A percentile compares a stretch with the other conserved stretches of the same genome.
Evolutionary conservation across 2,797 vertebrate species (phyloP).

Genomic region (Eospalax fontanierii): DNA sequence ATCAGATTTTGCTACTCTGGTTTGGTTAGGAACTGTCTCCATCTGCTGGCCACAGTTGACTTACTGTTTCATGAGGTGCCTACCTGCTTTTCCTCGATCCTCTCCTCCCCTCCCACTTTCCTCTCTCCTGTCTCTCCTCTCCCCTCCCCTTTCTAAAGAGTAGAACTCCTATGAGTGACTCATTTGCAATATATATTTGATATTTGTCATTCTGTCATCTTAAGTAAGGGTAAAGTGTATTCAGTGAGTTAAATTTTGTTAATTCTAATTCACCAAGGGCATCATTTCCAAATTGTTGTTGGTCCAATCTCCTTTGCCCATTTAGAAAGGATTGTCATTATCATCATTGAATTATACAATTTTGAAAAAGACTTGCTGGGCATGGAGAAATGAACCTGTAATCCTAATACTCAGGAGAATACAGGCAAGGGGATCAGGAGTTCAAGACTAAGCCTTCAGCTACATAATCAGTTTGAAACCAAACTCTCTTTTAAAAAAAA

Average conservation of each 20-base stretch:
- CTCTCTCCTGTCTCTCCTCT: too few relatives aligned
- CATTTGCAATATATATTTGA: slow-evolving; percentile 15
- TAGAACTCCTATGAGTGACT: neutral
- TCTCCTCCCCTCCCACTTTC: too few relatives aligned
- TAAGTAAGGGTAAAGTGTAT: slow-evolving; percentile 39
- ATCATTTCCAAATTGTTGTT: slow-evolving; percentile 58
- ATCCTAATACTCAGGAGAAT: too few relatives aligned
- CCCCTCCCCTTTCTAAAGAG: neutral
- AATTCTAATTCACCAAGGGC: slow-evolving; percentile 12
- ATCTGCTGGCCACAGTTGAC: slow-evolving; percentile 73
- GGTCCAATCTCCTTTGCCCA: neutral
- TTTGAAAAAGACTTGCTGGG: neutral
- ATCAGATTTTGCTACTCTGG: slow-evolving; percentile 21
- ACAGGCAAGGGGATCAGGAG: neutral
- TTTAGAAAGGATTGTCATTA: slow-evolving; percentile 51
- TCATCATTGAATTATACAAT: slow-evolving; percentile 44
- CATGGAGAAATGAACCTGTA: too few relatives aligned
- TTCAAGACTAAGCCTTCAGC: neutral
- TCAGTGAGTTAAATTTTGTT: slow-evolving; percentile 61
- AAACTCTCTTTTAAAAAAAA: slow-evolving; percentile 49
- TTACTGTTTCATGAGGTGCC: neutral
- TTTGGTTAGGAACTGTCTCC: slow-evolving; percentile 78
- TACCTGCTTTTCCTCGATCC: slow-evolving; percentile 10
- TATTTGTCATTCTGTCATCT: slow-evolving; percentile 9
- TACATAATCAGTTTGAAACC: neutral